Percentiles rank a stretch among this genome's conserved stretches.
Evolutionary conservation across 2,888 invertebrate species (phyloP).

Genomic region (Nymphalis polychloros): DNA sequence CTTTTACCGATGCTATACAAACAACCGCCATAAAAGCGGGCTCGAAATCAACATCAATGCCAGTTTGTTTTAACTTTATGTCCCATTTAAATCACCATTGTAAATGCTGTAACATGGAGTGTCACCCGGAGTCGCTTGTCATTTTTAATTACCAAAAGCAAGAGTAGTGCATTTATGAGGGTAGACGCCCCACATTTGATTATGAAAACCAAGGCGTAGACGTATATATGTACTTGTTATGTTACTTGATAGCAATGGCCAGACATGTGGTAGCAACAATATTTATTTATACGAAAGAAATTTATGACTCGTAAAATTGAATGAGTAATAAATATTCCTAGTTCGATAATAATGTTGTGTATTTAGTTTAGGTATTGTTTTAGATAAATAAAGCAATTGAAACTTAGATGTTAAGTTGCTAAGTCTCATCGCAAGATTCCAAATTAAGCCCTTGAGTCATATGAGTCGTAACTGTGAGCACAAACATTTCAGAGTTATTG

Average conservation of each 20-base stretch:
- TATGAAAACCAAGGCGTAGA: conserved; percentile 17
- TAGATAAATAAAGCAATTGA: conserved; percentile 22
- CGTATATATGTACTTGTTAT: conserved; percentile 15
- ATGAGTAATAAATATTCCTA: conserved; percentile 12
- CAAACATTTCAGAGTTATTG: conserved; percentile 17
- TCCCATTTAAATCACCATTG: conserved; percentile 32
- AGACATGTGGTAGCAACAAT: conserved; percentile 13
- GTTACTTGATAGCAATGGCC: conserved; percentile 11
- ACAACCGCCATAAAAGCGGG: conserved; percentile 58
- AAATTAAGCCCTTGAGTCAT: conserved; percentile 35
- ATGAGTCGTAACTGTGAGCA: conserved; percentile 19
- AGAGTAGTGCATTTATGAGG: conserved; percentile 49
- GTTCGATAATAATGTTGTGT: conserved; percentile 9
- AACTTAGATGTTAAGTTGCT: conserved; percentile 10
- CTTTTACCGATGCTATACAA: conserved; percentile 66
- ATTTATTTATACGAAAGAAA: conserved; percentile 9
- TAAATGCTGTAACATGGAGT: conserved; percentile 30
- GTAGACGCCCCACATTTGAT: conserved; percentile 38
- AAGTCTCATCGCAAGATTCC: conserved; percentile 20
- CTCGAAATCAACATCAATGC: conserved; percentile 44
- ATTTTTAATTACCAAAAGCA: conserved; percentile 45
- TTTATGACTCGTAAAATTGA: conserved; percentile 13
- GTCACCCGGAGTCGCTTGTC: conserved; percentile 37
- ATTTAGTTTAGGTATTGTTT: conserved; percentile 13
- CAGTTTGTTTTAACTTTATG: conserved; percentile 34